Evolutionary conservation across 2,888 invertebrate genomes (phyloP).

Genomic region (Eledone cirrhosa): DNA sequence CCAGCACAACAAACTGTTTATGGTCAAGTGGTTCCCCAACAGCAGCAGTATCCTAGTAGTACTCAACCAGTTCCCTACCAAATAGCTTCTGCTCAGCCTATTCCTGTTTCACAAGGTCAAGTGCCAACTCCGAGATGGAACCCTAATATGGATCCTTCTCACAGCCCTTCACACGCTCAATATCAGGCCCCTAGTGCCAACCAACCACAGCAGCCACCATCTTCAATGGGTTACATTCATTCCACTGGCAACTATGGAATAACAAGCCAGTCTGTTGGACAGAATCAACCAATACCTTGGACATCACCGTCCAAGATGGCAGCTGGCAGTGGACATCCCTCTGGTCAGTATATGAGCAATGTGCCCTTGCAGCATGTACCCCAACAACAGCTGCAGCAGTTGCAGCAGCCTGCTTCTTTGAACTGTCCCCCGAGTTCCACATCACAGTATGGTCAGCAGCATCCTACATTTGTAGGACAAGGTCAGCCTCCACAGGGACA

Average conservation of each 20-base stretch:
- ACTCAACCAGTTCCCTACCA: constrained; percentile 5
- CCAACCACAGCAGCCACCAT: constrained; percentile 1
- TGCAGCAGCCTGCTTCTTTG: neutral
- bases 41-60: constrained; percentile 24
- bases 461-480: no score
- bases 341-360: constrained; percentile 11
- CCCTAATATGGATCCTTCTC: neutral
- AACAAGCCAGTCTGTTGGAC: no score
- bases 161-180: neutral
- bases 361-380: neutral
- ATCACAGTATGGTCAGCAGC: no score
- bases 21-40: constrained; percentile 26
- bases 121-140: constrained; percentile 2
- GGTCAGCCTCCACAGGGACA: neutral
- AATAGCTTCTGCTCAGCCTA: constrained; percentile 5
- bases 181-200: neutral
- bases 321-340: constrained; percentile 21
- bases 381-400: constrained; percentile 17
- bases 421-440: neutral
- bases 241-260: neutral
- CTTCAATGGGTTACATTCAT: constrained; percentile 5
- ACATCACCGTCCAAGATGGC: neutral
- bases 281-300: neutral
- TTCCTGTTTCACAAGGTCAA: neutral
- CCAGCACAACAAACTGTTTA: constrained; percentile 26